Base-by-base conservation (phyloP, 2,113 vertebrate genomes). In the Larimichthys polyactis region DNA sequence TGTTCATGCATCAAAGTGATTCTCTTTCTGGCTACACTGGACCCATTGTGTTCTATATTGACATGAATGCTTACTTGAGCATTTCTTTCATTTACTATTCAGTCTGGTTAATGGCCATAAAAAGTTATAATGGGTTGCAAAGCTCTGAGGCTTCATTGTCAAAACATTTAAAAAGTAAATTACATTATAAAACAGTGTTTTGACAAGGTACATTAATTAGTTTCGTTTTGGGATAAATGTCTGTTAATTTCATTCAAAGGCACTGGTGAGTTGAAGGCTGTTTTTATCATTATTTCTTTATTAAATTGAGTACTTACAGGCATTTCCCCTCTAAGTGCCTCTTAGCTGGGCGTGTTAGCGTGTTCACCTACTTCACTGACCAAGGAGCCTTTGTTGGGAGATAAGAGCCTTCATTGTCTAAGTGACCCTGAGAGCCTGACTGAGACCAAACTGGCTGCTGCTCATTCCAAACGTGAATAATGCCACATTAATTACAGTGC, bases 391-490 rank as follows among this genome's bases (percentile, higher is more conserved):
- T 81, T 85, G 66, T 83, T 54, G 27, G 11, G 22, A 82, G 88
- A 88, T 90, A 92, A 93, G 79, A 71, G 79, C 20, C 27, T 58
- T 71, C 87, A 88, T 90, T 93, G 89, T 91, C 49, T 90, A 32
- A 48, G 7, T 71, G 78, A 84, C 85, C 89, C 59, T 81, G 84
- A 81, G 62, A 70, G 55, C 49, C 71, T 65, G 22, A 75, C 74
- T 48, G 40, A 70, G 29, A 48, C n/a, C 43, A 57, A 66, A 49
- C 52, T 4, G 29, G 58, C 78, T 32, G 10, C 32, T 54, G 58
- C 57, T 83, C 68, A 58, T 63, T 68, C 49, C 72, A 75, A 40
- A 74, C 55, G 29, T 60, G 46, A 77, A 81, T 44, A 73, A 36
- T 9, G 43, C 55, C 77, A 79, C 75, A 44, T 85, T 67, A 49